Evolutionary conservation across 1,140 invertebrate genomes (phyloP), one percentile per base, ranked within the genome.

Genomic region (Lucilia sericata): DNA sequence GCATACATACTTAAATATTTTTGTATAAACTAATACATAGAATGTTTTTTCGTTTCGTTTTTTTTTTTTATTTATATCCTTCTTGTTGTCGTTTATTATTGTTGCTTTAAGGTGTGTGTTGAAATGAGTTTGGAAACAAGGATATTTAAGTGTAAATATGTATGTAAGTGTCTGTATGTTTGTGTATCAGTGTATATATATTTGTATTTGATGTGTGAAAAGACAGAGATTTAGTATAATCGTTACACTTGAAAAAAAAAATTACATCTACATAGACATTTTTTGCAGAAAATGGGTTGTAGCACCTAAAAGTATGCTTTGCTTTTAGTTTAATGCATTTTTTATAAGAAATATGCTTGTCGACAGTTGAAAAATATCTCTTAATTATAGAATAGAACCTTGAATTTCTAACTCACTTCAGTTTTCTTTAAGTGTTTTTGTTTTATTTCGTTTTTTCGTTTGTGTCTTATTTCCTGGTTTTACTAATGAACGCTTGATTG

Each of bases 401-500:
- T 42, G 42, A 0, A 7, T 10, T 30, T 30, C 25, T 30, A 30
- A 30, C 25, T 30, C 25, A 30, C 42, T 3, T 2, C 42, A 42
- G 5, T 42, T 42, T 42, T 42, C 42, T 42, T 42, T 3, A 42
- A 42, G 42, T 42, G 42, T 42, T 42, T 55, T 55, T 55, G 12
- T 55, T 49, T 12, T 49, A 49, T 49, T 80, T 25, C 10, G 7
- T 49, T 21, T 21, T 19, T 21, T n/a, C n/a, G 17, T n/a, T n/a
- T 51, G 13, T 47, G 2, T 2, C 25, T 78, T 78, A 19, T 78
- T 80, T 80, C 19, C 65, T 21, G 42, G 17, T 9, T 36, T 80
- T 80, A 51, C 49, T 80, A 42, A 80, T 49, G 76, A 80, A 30
- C n/a, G 76, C 76, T 80, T 80, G 76, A 80, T 80, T 80, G 76